Evolutionary conservation across 2,888 invertebrate species (phyloP).

Genomic region (Ophion obscuratus): DNA sequence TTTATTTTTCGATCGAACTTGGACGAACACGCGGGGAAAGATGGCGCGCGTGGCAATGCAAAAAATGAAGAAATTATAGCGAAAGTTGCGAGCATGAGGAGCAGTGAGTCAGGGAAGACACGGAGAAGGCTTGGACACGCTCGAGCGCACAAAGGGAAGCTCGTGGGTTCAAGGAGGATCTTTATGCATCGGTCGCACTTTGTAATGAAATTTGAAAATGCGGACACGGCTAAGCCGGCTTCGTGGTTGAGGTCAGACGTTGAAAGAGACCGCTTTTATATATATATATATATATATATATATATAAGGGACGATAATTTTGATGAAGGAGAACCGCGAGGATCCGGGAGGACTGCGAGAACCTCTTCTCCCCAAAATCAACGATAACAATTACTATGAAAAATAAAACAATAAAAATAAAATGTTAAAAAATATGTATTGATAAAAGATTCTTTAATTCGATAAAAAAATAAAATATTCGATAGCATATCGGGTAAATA

Average conservation of each 20-base stretch:
- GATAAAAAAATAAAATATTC: no score
- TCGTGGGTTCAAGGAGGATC: constrained; percentile 65
- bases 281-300: not conserved
- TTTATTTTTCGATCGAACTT: not conserved
- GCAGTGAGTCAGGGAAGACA: not conserved
- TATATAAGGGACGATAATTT: no score
- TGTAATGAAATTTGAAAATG: constrained; percentile 80
- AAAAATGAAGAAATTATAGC: constrained; percentile 39
- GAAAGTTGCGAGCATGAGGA: constrained; percentile 1
- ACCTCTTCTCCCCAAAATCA: no score
- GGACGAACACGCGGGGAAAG: constrained; percentile 1
- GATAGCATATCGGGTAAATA: no score
- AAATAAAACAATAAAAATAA: no score
- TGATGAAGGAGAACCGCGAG: no score
- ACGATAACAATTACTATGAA: no score
- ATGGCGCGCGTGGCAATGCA: constrained; percentile 31
- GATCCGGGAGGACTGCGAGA: no score
- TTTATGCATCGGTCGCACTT: constrained; percentile 76
- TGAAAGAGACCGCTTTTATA: constrained; percentile 26
- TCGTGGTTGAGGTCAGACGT: constrained; percentile 33
- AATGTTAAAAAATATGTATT: no score
- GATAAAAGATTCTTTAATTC: no score
- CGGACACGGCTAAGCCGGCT: constrained; percentile 72
- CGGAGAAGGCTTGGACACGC: constrained; percentile 28
- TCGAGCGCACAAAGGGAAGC: not conserved